phyloP scores from a whole-genome alignment of 53 echinoderm and acorn worm genomes.

The Antedon mediterranea region DNA sequence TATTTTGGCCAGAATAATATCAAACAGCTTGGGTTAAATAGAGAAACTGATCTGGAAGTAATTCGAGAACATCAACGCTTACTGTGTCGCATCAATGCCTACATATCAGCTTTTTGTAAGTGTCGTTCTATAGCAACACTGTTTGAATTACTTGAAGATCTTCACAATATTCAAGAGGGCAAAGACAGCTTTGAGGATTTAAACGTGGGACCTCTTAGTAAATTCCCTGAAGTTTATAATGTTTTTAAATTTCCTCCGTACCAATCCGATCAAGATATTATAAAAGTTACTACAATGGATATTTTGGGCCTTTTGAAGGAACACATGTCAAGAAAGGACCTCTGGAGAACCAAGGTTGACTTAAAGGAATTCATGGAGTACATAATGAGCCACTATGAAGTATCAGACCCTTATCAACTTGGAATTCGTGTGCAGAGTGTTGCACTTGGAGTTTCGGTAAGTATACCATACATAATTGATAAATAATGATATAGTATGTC shows the following conservation, averaged over 20 bases:
- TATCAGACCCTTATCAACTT: conserved; percentile 26
- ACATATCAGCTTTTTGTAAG: conserved; percentile 33
- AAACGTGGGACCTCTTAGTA: conserved; percentile 30
- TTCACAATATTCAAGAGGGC: conserved; percentile 21
- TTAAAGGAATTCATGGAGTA: conserved; percentile 36
- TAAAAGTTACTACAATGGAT: conserved; percentile 33
- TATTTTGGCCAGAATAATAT: background rate
- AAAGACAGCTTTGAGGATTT: conserved; percentile 16
- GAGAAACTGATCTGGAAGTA: background rate
- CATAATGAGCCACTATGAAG: conserved; percentile 10
- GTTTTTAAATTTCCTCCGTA: conserved; percentile 34
- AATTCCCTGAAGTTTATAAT: conserved; percentile 26
- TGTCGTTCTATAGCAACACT: conserved; percentile 36
- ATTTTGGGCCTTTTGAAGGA: conserved; percentile 15
- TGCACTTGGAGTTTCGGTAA: conserved; percentile 39
- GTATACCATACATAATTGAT: conserved; percentile 5
- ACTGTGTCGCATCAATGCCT: conserved; percentile 19
- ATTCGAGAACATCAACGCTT: background rate
- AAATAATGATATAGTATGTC: background rate
- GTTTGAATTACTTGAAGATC: conserved; percentile 23
- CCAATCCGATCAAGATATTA: conserved; percentile 27
- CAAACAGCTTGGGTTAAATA: background rate
- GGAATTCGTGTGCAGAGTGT: conserved; percentile 39
- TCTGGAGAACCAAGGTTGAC: conserved; percentile 23
- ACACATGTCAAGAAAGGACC: conserved; percentile 5